Evolutionary conservation across 1,140 invertebrate genomes (phyloP).

Genomic region (Macrocentrus cingulum): DNA sequence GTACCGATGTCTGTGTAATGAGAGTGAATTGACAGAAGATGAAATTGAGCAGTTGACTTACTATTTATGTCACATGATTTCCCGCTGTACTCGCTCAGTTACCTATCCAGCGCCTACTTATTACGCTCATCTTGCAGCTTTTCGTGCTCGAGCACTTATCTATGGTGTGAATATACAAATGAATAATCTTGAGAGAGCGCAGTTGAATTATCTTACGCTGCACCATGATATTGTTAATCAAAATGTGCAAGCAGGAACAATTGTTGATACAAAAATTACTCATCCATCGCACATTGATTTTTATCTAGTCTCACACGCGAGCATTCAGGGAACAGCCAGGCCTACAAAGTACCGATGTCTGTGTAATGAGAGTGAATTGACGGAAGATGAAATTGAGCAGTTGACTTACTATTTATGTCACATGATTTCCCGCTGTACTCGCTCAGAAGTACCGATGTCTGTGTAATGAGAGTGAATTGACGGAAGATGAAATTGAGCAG

Average conservation of each 20-base stretch:
- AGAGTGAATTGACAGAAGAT: slow-evolving; percentile 72
- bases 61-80: slow-evolving; percentile 86
- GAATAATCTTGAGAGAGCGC: slow-evolving; percentile 31
- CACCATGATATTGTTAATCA: slow-evolving; percentile 28
- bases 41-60: slow-evolving; percentile 83
- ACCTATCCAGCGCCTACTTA: slow-evolving; percentile 93
- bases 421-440: slow-evolving; percentile 82
- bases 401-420: slow-evolving; percentile 88
- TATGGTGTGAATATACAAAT: slow-evolving; percentile 43
- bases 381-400: slow-evolving; percentile 77
- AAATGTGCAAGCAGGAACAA: too few species aligned
- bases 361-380: slow-evolving; percentile 76
- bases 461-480: too few species aligned
- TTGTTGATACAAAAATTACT: too few species aligned
- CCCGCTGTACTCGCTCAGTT: slow-evolving; percentile 82
- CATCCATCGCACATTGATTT: slow-evolving; percentile 3
- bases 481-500: too few species aligned
- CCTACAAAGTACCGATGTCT: slow-evolving; percentile 88
- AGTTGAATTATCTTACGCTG: slow-evolving; percentile 33
- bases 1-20: slow-evolving; percentile 84
- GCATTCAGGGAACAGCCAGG: slow-evolving; percentile 78
- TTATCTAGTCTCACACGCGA: slow-evolving; percentile 1
- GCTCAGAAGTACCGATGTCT: too few species aligned
- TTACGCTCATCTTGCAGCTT: slow-evolving; percentile 90
- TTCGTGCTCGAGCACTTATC: slow-evolving; percentile 69